Percentiles rank a stretch among this genome's conserved stretches.
phyloP scores from a whole-genome alignment of 2,113 vertebrate genomes.

The Microcebus griseorufus region DNA sequence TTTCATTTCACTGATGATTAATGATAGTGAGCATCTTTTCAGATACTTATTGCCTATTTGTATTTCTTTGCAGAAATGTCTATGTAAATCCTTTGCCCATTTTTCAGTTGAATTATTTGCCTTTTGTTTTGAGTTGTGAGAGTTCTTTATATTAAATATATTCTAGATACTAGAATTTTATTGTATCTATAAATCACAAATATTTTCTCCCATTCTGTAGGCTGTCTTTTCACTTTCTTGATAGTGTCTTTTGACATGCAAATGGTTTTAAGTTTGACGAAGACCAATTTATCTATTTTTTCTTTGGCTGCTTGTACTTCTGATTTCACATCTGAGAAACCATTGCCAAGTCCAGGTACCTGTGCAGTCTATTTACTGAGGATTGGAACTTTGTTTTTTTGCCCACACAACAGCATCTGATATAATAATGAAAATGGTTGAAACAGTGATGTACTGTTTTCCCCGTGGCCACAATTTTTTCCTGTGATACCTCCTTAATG shows the following conservation, averaged over 20 bases:
- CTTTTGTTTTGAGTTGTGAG: not conserved
- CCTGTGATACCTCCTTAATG: rapidly evolving
- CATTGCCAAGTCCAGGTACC: not conserved
- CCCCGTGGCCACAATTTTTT: rapidly evolving
- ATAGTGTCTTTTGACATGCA: not conserved
- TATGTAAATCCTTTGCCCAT: not conserved
- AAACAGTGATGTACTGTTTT: not conserved
- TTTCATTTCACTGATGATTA: not conserved
- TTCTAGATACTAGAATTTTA: not conserved
- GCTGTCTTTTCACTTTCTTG: not conserved
- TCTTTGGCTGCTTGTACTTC: not conserved
- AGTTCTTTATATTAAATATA: not conserved
- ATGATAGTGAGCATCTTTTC: not conserved
- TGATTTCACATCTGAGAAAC: not conserved
- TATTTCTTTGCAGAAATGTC: not conserved
- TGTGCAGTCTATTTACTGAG: not conserved
- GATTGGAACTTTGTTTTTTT: too few relatives aligned
- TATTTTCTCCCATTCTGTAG: not conserved
- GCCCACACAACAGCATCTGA: not conserved
- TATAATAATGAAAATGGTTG: not conserved
- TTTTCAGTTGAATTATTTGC: not conserved
- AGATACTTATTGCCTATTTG: too few relatives aligned
- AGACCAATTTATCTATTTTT: not conserved
- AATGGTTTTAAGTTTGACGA: not conserved
- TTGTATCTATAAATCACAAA: not conserved